Evolutionary conservation across 2,888 invertebrate genomes (phyloP), one percentile per base, ranked within the genome.

Genomic region (Tupiocoris notatus): DNA sequence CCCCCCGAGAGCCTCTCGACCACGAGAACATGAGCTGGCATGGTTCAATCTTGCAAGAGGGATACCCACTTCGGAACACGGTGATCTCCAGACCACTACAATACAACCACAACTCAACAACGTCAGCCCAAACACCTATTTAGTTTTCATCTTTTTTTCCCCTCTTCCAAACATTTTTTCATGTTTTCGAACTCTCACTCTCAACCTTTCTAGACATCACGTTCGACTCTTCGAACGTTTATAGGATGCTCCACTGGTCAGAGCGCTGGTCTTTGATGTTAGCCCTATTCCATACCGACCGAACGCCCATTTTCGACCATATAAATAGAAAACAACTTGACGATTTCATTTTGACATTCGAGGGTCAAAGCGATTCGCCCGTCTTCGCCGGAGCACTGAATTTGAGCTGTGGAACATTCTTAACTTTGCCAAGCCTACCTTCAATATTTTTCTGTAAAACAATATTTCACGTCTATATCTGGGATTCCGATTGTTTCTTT

Each of bases 241-340:
- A 39, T 39, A 12, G 3, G 39, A 3, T 3, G 39, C 39, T 39
- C 3, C 39, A 7, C 39, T 3, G 39, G 39, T 39, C 3, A 39
- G 39, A 12, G 39, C 39, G 39, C 12, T 12, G 39, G 39, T 39
- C 39, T 39, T 39, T 39, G 39, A 39, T 7, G 65, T 65, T 20
- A 39, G 65, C 17, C 18, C 25, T 39, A 25, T 65, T 65, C 20
- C 25, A 25, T 24, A 20, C 65, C 65, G n/a, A 7, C 24, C 54
- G 25, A 9, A 20, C n/a, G 39, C 25, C 25, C 65, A 65, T 39
- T 56, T 57, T 67, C 56, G 57, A 56, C 61, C 70, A 18, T 24
- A 70, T 58, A 70, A 70, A 70, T 70, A 70, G 70, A 70, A 70
- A 70, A 70, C 70, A 70, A 70, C 70, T 70, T 70, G 70, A 70